These are phyloP conservation scores for Lamprotornis superbus DNA, from an alignment of 2,113 vertebrate genomes.

Conservation along the genomic window DNA sequence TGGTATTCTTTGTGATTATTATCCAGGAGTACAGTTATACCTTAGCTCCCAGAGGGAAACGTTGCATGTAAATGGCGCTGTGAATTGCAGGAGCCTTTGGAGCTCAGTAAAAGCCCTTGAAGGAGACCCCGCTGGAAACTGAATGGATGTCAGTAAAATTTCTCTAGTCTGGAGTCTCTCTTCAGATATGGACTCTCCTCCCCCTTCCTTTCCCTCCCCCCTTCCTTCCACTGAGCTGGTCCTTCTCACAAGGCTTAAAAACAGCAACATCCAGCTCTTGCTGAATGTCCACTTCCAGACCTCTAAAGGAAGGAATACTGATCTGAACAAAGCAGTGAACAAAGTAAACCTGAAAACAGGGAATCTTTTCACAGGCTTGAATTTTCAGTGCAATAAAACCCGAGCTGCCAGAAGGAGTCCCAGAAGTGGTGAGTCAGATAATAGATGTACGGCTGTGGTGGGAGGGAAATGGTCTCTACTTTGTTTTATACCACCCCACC, in stretches of 20 bases:
- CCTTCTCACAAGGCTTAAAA: conserved; percentile 17
- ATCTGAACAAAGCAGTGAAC: background rate
- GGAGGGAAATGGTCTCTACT: conserved; percentile 35
- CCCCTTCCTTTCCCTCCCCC: conserved; percentile 27
- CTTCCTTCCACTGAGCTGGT: conserved; percentile 1
- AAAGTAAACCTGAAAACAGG: background rate
- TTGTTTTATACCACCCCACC: background rate
- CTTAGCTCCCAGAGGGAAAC: conserved; percentile 23
- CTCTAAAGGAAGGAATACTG: background rate
- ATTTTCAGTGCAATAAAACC: conserved; percentile 32
- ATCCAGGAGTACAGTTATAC: conserved; percentile 60
- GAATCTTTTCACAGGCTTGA: conserved; percentile 27
- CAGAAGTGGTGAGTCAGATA: conserved; percentile 55
- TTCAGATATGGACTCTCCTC: conserved; percentile 51
- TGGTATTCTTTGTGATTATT: conserved; percentile 56
- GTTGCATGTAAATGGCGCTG: conserved; percentile 47
- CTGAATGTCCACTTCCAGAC: background rate
- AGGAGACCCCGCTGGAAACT: conserved; percentile 49
- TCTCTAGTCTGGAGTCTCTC: conserved; percentile 32
- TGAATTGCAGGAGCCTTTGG: conserved; percentile 37
- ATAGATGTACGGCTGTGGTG: background rate
- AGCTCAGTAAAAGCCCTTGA: conserved; percentile 48
- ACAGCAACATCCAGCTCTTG: background rate
- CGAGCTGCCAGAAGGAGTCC: conserved; percentile 31
- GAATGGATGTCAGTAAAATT: conserved; percentile 66